Percentiles rank a stretch among this genome's conserved stretches.
Evolutionary conservation across 2,888 invertebrate genomes (phyloP).

Genomic region (Hartigia nigra): DNA sequence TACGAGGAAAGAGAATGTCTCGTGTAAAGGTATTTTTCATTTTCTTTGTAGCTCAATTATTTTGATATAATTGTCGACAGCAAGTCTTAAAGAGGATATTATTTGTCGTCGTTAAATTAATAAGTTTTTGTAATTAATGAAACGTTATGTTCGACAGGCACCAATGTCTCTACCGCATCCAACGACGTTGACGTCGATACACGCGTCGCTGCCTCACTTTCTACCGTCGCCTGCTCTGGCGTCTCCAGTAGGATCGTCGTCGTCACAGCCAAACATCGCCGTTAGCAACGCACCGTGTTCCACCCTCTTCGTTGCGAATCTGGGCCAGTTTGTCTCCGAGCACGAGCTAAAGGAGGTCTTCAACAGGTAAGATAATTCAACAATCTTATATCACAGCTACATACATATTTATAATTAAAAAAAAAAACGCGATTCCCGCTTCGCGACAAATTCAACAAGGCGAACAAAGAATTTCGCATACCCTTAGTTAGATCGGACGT

Average conservation of each 20-base stretch:
- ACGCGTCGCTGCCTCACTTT: constrained; percentile 84
- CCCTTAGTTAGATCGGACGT: not conserved
- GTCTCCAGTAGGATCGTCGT: constrained; percentile 85
- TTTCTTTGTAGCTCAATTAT: not conserved
- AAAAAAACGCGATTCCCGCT: not conserved
- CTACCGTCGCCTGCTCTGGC: constrained; percentile 93
- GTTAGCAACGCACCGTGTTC: constrained; percentile 90
- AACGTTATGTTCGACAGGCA: constrained; percentile 63
- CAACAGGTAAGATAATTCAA: constrained; percentile 80
- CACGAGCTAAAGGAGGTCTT: constrained; percentile 99
- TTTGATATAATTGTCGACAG: too few relatives aligned
- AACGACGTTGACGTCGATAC: constrained; percentile 77
- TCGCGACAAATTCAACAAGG: not conserved
- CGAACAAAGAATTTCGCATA: not conserved
- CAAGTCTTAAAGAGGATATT: not conserved
- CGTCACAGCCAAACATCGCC: constrained; percentile 77
- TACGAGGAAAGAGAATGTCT: not conserved
- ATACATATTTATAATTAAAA: not conserved
- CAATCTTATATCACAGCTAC: not conserved
- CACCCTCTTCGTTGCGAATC: constrained; percentile 97
- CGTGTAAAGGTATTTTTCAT: not conserved
- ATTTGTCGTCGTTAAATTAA: not conserved
- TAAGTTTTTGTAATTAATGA: not conserved
- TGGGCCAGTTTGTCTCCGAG: constrained; percentile 97
- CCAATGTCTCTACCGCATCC: constrained; percentile 73